Base-by-base conservation (phyloP, 2,888 invertebrate species). In the Trypoxylon attenuatum region DNA sequence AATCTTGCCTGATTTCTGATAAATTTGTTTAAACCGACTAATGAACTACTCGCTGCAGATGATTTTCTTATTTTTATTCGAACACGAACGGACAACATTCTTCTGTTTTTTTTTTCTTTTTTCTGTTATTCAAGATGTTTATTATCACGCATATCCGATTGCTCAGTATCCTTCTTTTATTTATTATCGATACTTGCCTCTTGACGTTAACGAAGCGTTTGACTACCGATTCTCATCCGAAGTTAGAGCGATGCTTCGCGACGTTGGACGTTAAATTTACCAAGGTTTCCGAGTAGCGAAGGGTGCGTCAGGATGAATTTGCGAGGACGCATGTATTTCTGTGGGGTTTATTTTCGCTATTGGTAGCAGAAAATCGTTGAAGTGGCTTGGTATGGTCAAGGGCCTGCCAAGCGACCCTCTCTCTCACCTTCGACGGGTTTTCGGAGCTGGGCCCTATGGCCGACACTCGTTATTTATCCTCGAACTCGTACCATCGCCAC, bases 401-500 rank as follows among this genome's bases (percentile, higher is more conserved):
- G n/a, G n/a, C n/a, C 21, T 16, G 42, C 39, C 15, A 39, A 39
- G 19, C 41, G 39, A n/a, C 49, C 25, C 27, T 15, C 5, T 13
- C 49, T 51, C 42, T 46, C 16, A 33, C 33, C 47, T 22, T 13
- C 45, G 21, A 33, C 15, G 42, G 45, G 23, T 66, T 61, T 61
- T 25, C 43, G 33, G 51, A 41, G 21, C 13, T 22, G 51, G 25
- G 39, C 49, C 38, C 33, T 33, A 38, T 10, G 13, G 43, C 56
- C 55, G 54, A 56, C 66, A 68, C 75, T 69, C 78, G 63, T 81
- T 79, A 81, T 80, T 80, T 78, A 81, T 81, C 75, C 74, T 68
- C 65, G 63, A 73, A 69, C 73, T 73, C 63, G 73, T 62, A 61
- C 57, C 69, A 59, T 62, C 54, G 68, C 72, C 79, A 79, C 75